phyloP scores from a whole-genome alignment of 2,113 vertebrate species.

The Lutjanus erythropterus region DNA sequence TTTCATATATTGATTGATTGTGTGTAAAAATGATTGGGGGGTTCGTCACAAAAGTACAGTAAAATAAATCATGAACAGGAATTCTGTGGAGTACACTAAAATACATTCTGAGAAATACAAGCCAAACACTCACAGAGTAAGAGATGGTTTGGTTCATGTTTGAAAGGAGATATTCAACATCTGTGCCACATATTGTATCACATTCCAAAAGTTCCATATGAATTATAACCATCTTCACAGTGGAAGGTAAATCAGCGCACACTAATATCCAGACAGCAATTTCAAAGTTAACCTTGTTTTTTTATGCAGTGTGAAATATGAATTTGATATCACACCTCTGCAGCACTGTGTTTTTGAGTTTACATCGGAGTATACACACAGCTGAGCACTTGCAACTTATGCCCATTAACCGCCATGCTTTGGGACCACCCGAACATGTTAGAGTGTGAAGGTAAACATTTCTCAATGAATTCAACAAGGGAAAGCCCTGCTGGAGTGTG shows the following conservation, averaged over 20 bases:
- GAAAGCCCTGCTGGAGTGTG: constrained; percentile 58
- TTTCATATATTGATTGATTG: neutral
- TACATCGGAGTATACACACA: constrained; percentile 48
- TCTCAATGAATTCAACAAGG: constrained; percentile 62
- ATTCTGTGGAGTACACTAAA: constrained; percentile 42
- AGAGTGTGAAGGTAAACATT: constrained; percentile 79
- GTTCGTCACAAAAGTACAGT: constrained; percentile 19
- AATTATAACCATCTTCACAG: constrained; percentile 69
- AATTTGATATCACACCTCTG: constrained; percentile 25
- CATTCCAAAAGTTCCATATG: constrained; percentile 71
- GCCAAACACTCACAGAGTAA: constrained; percentile 50
- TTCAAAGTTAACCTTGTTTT: constrained; percentile 14
- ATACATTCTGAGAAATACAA: constrained; percentile 50
- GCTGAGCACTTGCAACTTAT: constrained; percentile 55
- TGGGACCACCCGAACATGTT: constrained; percentile 63
- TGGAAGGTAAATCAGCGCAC: constrained; percentile 45
- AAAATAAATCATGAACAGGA: constrained; percentile 16
- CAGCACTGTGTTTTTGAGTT: constrained; percentile 32
- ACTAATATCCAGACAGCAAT: neutral
- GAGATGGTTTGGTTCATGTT: constrained; percentile 66
- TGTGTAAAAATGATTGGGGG: neutral
- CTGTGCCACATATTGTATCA: constrained; percentile 79
- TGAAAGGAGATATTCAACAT: constrained; percentile 70
- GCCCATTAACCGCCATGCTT: constrained; percentile 59
- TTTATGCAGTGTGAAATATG: neutral